Evolutionary conservation across 1,140 invertebrate species (phyloP).

Genomic region (Ridgeia piscesae): DNA sequence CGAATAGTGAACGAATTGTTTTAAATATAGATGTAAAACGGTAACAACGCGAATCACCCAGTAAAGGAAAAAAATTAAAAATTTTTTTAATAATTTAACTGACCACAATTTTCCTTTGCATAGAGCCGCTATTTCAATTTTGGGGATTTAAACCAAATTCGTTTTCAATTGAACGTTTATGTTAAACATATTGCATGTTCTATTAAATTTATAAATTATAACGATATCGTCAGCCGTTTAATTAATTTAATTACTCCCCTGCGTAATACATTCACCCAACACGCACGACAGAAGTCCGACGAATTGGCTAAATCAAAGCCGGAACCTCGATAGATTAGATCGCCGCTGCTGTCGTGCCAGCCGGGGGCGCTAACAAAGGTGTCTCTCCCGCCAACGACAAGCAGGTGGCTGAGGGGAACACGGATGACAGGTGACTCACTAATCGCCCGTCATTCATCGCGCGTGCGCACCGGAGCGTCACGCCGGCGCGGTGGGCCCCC

Average conservation of each 20-base stretch:
- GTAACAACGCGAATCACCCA: no score
- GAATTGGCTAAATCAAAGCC: not conserved
- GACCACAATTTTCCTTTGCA: no score
- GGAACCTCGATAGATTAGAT: not conserved
- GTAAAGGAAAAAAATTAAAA: no score
- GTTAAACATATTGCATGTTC: no score
- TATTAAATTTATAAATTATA: no score
- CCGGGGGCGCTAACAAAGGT: not conserved
- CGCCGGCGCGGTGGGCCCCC: no score
- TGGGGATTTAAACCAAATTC: no score
- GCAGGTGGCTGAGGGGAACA: not conserved
- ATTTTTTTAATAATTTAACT: no score
- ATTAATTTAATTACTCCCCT: not conserved
- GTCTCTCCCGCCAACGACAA: not conserved
- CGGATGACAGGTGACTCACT: not conserved
- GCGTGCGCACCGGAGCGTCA: not conserved
- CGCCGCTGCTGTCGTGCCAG: not conserved
- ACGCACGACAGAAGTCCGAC: not conserved
- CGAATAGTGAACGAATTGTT: no score
- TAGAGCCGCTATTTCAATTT: no score
- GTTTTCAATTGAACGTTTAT: no score
- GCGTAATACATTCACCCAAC: not conserved
- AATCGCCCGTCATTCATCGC: not conserved
- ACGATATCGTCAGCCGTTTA: not conserved
- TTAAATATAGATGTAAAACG: no score